Base-by-base conservation (phyloP, 2,888 invertebrate species). In the Platycheirus rosarum region DNA sequence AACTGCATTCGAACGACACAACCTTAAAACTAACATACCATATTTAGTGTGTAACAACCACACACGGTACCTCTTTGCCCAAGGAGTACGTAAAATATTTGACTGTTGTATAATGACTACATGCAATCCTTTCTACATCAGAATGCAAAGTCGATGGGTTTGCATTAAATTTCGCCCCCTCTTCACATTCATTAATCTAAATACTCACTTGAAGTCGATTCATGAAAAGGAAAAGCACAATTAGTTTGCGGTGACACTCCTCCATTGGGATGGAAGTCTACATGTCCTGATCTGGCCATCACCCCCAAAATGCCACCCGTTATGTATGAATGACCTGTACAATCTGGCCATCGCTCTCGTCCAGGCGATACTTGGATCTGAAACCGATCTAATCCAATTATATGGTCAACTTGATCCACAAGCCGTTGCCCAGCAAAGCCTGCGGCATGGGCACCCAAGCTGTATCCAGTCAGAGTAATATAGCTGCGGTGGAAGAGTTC, bases 231-330 rank as follows among this genome's bases (percentile, higher is more conserved):
- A 73, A 86, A 86, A 75, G 87, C 85, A 76, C 90, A 90, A 84
- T 90, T 89, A 13, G 86, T 85, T 84, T 90, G 90, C 2, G 90
- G 89, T 0, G 87, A 87, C 6, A 77, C 85, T 0, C 90, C 90
- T 0, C 90, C 90, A 69, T 90, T 90, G 0, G 90, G 89, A 80
- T 88, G 90, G 80, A 90, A 90, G 71, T 90, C 90, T 0, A 89
- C 90, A 76, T 90, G 90, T 2, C 90, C 90, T 8, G 87, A 87
- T 84, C 90, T 89, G 1, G 87, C 63, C 14, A 85, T 85, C 6
- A 89, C 88, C 29, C 90, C 90, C 76, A 90, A 71, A 0, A 89
- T 86, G 1, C 89, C 90, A 20, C 87, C 88, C 0, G 89, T 88
- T 13, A 90, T 90, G n/a, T n/a, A 85, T 90, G 90, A 71, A 90